A percentile compares a stretch with the other conserved stretches of the same genome.
phyloP scores from a whole-genome alignment of 1,140 invertebrate species.

The Gryon sp. region DNA sequence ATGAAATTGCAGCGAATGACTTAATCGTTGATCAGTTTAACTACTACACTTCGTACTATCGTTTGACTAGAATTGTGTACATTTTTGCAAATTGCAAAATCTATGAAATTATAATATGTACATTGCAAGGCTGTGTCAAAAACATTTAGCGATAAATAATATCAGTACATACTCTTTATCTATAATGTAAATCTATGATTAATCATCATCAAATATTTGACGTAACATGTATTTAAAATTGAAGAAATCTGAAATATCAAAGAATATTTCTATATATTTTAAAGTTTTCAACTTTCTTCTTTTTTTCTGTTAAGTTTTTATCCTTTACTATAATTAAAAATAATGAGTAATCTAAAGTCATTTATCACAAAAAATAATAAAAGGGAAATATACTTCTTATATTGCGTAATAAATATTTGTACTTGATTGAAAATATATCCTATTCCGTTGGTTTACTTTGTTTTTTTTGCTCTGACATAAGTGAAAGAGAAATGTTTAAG shows the following conservation, averaged over 20 bases:
- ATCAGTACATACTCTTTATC: conserved; percentile 33
- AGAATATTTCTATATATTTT: conserved; percentile 17
- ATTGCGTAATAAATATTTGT: not conserved
- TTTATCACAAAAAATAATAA: not conserved
- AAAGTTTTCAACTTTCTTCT: not conserved
- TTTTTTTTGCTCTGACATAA: conserved; percentile 13
- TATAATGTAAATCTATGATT: conserved; percentile 37
- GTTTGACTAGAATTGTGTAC: too few relatives aligned
- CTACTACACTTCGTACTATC: too few relatives aligned
- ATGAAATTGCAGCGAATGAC: too few relatives aligned
- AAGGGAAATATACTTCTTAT: too few relatives aligned
- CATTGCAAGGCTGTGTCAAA: conserved; percentile 4
- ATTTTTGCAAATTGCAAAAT: too few relatives aligned
- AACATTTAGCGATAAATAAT: conserved; percentile 11
- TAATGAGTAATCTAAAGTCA: not conserved
- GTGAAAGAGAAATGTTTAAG: conserved; percentile 56
- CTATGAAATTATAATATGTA: not conserved
- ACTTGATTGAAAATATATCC: conserved; percentile 15
- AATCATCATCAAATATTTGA: conserved; percentile 58
- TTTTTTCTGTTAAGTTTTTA: too few relatives aligned
- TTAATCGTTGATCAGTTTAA: too few relatives aligned
- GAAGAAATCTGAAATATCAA: conserved; percentile 60
- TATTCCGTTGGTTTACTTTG: not conserved
- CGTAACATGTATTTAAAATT: conserved; percentile 52
- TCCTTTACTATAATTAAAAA: not conserved